These are phyloP conservation scores for Xenentodon cancila DNA, from an alignment of 2,797 vertebrate species.

Conservation along the genomic window DNA sequence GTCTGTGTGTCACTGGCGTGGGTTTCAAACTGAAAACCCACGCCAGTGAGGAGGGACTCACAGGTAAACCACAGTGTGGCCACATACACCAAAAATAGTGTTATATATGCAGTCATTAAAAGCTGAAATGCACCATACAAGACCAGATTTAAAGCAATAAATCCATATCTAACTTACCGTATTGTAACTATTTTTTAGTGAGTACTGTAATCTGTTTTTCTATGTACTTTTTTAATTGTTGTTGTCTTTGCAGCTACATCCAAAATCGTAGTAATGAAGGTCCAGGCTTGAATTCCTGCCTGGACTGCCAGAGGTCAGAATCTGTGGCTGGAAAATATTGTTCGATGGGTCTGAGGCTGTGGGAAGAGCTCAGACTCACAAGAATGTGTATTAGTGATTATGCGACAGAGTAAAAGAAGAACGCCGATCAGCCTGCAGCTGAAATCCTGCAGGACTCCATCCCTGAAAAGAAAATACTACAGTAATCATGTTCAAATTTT, in stretches of 20 bases:
- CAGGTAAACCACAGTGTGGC: conserved; percentile 14
- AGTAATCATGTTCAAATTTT: conserved; percentile 1
- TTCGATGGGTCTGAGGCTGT: conserved; percentile 48
- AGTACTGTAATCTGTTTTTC: too few relatives aligned
- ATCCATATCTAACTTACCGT: conserved; percentile 8
- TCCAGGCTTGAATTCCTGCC: conserved; percentile 22
- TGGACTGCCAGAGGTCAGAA: conserved; percentile 43
- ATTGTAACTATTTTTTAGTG: too few relatives aligned
- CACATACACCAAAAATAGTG: too few relatives aligned
- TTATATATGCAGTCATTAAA: too few relatives aligned
- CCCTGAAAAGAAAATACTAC: too few relatives aligned
- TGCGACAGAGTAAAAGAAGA: conserved; percentile 13
- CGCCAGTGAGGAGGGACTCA: conserved; percentile 40
- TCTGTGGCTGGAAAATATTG: conserved; percentile 47
- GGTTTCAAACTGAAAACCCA: conserved; percentile 28
- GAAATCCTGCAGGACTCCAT: conserved; percentile 34
- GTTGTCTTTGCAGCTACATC: conserved; percentile 31
- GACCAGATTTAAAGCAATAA: conserved; percentile 5
- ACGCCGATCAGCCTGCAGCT: conserved; percentile 19
- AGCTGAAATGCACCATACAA: too few relatives aligned
- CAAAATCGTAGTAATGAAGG: conserved; percentile 65
- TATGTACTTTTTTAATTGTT: background rate
- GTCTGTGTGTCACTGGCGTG: conserved; percentile 17
- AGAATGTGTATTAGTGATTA: conserved; percentile 41
- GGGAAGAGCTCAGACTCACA: conserved; percentile 43